These are phyloP conservation scores for Chesias legatella DNA, from an alignment of 2,888 invertebrate genomes.

Conservation along the genomic window DNA sequence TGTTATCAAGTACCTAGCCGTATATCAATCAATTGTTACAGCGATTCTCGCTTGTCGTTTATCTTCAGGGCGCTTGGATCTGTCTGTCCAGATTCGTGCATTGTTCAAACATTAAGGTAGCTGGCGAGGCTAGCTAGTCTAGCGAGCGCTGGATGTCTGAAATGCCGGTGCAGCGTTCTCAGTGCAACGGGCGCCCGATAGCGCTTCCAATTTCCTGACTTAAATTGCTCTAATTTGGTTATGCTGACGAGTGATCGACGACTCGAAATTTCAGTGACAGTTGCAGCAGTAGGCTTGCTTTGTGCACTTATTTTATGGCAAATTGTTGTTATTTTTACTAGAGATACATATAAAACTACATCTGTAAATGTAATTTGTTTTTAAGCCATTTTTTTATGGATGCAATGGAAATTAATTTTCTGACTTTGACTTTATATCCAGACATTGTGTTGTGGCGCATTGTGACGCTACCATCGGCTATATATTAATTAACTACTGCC, in stretches of 20 bases:
- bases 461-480: too few species aligned
- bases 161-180: slow-evolving; percentile 68
- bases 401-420: too few species aligned
- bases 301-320: background rate
- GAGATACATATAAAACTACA: too few species aligned
- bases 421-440: too few species aligned
- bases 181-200: slow-evolving; percentile 68
- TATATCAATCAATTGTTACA: slow-evolving; percentile 80
- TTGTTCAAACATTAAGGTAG: slow-evolving; percentile 75
- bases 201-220: slow-evolving; percentile 79
- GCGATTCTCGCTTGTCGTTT: slow-evolving; percentile 75
- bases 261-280: slow-evolving; percentile 48
- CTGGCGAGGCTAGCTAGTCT: slow-evolving; percentile 32
- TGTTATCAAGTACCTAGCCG: slow-evolving; percentile 67
- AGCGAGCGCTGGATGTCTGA: slow-evolving; percentile 64
- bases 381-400: too few species aligned
- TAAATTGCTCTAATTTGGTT: slow-evolving; percentile 80
- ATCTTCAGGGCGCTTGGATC: slow-evolving; percentile 73
- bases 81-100: slow-evolving; percentile 76
- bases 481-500: too few species aligned
- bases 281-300: slow-evolving; percentile 48
- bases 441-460: too few species aligned
- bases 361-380: background rate
- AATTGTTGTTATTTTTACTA: too few species aligned
- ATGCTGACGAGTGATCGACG: slow-evolving; percentile 74